These are phyloP conservation scores for Volucella inflata DNA, from an alignment of 2,888 invertebrate species.

Conservation along the genomic window DNA sequence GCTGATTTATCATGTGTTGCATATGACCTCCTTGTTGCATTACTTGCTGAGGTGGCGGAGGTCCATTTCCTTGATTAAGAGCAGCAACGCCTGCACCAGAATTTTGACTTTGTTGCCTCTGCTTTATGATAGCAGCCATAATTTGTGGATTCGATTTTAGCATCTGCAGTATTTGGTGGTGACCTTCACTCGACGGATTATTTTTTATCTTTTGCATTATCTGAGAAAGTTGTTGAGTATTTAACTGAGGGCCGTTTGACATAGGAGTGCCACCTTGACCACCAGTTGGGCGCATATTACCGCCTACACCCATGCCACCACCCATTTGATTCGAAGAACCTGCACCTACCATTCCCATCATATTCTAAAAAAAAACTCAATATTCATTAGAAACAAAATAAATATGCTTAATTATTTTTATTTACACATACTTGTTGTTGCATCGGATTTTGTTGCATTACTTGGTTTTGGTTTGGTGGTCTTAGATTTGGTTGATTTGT, in stretches of 20 bases:
- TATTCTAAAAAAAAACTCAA: conserved; percentile 77
- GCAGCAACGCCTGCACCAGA: conserved; percentile 78
- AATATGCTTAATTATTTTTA: neutral
- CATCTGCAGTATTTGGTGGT: conserved; percentile 94
- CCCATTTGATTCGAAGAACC: conserved; percentile 81
- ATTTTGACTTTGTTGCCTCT: conserved; percentile 87
- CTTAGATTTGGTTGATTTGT: conserved; percentile 83
- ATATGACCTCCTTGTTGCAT: conserved; percentile 79
- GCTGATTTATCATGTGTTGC: conserved; percentile 83
- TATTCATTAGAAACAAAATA: neutral
- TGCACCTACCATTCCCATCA: conserved; percentile 82
- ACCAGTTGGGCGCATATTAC: conserved; percentile 73
- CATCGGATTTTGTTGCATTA: conserved; percentile 83
- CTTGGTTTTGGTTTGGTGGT: conserved; percentile 84
- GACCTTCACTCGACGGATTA: conserved; percentile 95
- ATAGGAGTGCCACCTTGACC: conserved; percentile 76
- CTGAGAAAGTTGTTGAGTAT: conserved; percentile 90
- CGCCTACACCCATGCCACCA: conserved; percentile 76
- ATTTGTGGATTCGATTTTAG: conserved; percentile 96
- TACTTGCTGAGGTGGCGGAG: conserved; percentile 79
- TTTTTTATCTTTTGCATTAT: conserved; percentile 95
- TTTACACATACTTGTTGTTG: conserved; percentile 79
- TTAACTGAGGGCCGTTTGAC: conserved; percentile 81
- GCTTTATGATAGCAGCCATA: conserved; percentile 97
- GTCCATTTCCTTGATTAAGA: conserved; percentile 79